Base-by-base conservation (phyloP, 1,140 invertebrate genomes). In the Hermetia illucens region DNA sequence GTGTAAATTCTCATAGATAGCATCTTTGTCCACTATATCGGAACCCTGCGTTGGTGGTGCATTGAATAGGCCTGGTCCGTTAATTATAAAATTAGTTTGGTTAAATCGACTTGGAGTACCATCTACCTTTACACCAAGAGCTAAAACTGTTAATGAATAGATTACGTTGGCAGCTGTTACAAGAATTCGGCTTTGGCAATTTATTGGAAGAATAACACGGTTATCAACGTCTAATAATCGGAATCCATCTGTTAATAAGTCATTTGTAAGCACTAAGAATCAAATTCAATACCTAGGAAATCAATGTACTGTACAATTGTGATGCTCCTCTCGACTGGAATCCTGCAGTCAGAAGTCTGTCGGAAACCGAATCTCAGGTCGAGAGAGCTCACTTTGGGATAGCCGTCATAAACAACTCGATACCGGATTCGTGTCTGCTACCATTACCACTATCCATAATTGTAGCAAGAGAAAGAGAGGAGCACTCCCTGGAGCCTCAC, bases 201-300 rank as follows among this genome's bases (percentile, higher is more conserved):
- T 66, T 50, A 65, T 53, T 5, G 74, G 74, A 9, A 78, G 20
- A 41, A 70, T 41, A 48, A 69, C 47, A 46, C 65, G 66, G 53
- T 77, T 75, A 64, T 77, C 74, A 10, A 75, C 71, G 49, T 78
- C 74, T 58, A 78, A 52, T 52, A 77, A 48, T 16, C 71, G 70
- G 51, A 74, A 72, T 21, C 45, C 43, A 16, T 58, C 49, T 46
- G 41, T 49, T 9, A 45, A 8, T 45, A 62, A 39, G 47, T 65
- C 49, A 52, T 60, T 62, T 39, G 39, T 40, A 15, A 59, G 53
- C 36, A 64, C 62, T 68, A 75, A 13, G 72, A 74, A 52, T 77
- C 70, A 68, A 77, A 75, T 61, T 71, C 63, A 50, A 72, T 52
- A 44, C 65, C 55, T 42, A 58, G 53, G 63, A 75, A 71, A 63